A percentile compares a stretch with the other conserved stretches of the same genome.
Conservation (phyloP, 2,113 vertebrate genomes). For the Uropsilus gracilis region DNA sequence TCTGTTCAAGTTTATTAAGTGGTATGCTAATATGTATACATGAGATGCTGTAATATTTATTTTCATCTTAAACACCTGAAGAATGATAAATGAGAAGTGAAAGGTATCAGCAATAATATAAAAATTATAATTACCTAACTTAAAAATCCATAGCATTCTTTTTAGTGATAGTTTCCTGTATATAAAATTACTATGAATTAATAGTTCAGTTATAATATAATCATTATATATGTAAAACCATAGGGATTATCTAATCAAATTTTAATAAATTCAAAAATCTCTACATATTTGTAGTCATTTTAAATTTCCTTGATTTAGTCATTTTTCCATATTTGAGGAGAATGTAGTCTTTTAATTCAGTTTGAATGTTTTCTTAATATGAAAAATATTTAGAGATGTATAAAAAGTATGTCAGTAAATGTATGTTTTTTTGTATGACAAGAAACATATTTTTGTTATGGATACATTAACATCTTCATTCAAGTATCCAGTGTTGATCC, state of each 20-base stretch:
- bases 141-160: not conserved
- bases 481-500: not conserved
- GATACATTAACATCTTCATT: not conserved
- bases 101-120: not conserved
- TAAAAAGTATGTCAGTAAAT: slow-evolving; percentile 1
- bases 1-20: not conserved
- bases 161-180: not conserved
- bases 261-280: not conserved
- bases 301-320: not conserved
- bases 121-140: not conserved
- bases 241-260: not conserved
- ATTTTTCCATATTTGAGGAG: not conserved
- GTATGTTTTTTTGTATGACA: not conserved
- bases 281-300: not conserved
- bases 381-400: not conserved
- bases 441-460: not conserved
- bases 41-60: not conserved
- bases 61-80: not conserved
- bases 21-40: not conserved
- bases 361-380: not conserved
- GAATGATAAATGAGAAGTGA: not conserved
- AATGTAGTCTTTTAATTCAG: not conserved
- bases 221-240: not conserved
- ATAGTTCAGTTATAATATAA: not conserved
- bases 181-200: not conserved